These are phyloP conservation scores for Chromobotia macracanthus DNA, from an alignment of 2,797 vertebrate species.

Conservation along the genomic window DNA sequence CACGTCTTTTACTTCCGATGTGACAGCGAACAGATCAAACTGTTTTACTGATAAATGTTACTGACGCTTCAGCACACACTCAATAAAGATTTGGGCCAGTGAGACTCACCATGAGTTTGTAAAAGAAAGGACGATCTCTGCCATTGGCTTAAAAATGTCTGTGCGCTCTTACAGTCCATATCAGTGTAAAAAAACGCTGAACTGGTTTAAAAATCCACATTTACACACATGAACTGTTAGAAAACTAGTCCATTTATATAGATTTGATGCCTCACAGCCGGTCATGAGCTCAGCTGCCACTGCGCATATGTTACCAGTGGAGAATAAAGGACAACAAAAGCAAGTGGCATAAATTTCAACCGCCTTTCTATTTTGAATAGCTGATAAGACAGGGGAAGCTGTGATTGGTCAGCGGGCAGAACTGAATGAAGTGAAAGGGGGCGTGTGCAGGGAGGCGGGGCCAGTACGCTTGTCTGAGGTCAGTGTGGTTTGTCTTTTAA, in stretches of 20 bases:
- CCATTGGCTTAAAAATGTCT: constrained; percentile 30
- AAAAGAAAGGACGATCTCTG: constrained; percentile 56
- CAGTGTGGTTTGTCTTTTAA: neutral
- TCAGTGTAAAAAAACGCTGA: neutral
- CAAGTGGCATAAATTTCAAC: constrained; percentile 50
- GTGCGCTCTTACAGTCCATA: constrained; percentile 39
- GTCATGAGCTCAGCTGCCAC: constrained; percentile 2
- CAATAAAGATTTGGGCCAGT: constrained; percentile 7
- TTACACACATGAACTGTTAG: neutral
- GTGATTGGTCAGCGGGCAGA: constrained; percentile 56
- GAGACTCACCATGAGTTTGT: constrained; percentile 58
- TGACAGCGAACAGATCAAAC: neutral
- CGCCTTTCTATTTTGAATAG: constrained; percentile 64
- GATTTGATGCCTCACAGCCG: constrained; percentile 7
- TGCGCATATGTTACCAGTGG: constrained; percentile 3
- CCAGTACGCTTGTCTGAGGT: constrained; percentile 27
- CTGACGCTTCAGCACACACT: neutral
- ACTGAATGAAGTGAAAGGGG: constrained; percentile 50
- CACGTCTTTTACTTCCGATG: neutral
- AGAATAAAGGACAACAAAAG: constrained; percentile 35
- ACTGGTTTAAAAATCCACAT: constrained; percentile 12
- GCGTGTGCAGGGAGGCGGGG: constrained; percentile 39
- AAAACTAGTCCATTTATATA: neutral
- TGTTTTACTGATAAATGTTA: neutral
- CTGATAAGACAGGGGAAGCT: constrained; percentile 43